phyloP scores from a whole-genome alignment of 2,113 vertebrate genomes.

The Tinamus guttatus region DNA sequence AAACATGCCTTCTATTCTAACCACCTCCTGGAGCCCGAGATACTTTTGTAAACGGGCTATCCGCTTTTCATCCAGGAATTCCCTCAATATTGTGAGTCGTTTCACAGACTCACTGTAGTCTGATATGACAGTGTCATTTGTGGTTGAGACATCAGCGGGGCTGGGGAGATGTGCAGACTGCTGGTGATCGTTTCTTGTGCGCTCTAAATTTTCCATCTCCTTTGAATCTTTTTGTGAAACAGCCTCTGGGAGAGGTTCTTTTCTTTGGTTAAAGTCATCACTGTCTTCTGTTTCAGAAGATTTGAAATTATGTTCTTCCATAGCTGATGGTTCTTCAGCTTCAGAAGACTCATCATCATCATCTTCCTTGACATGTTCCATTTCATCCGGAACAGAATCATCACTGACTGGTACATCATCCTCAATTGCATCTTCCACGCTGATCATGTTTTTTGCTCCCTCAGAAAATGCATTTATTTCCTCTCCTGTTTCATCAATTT shows the following conservation, averaged over 20 bases:
- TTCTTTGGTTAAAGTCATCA: not conserved
- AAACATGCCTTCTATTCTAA: constrained; percentile 87
- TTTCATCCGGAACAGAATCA: not conserved
- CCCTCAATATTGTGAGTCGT: constrained; percentile 79
- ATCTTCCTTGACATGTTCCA: not conserved
- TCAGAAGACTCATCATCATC: not conserved
- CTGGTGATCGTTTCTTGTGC: not conserved
- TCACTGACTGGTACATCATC: not conserved
- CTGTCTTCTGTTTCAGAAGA: not conserved
- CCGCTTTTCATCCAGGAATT: constrained; percentile 82
- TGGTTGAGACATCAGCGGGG: not conserved
- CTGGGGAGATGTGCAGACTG: not conserved
- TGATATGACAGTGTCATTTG: not conserved
- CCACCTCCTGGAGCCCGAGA: constrained; percentile 79
- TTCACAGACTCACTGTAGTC: constrained; percentile 75
- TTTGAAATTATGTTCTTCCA: not conserved
- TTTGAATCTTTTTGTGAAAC: not conserved
- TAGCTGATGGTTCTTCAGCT: not conserved
- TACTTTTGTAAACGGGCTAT: constrained; percentile 81
- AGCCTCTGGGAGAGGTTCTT: not conserved
- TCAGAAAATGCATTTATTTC: not conserved
- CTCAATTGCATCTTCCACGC: not conserved
- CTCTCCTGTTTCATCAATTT: not conserved
- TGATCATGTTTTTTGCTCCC: not conserved
- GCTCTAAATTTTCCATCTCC: not conserved